Evolutionary conservation across 2,797 vertebrate species (phyloP).

Genomic region (Scarus forsteni): DNA sequence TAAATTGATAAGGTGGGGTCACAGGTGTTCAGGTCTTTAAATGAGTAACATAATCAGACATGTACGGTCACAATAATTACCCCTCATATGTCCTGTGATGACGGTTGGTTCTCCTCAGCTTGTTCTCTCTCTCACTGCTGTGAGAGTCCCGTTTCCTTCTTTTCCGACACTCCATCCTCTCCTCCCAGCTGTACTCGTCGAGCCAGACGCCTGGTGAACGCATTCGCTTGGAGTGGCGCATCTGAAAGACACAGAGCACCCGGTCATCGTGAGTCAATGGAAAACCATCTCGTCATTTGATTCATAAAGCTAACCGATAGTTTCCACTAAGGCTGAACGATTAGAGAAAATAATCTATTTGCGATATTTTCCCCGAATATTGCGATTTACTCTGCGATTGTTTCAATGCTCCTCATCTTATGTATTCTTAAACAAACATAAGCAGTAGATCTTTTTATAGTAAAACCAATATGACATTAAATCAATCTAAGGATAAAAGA

Average conservation of each 20-base stretch:
- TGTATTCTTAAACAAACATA: no score
- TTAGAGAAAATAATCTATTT: no score
- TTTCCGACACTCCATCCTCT: slow-evolving; percentile 87
- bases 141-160: slow-evolving; percentile 87
- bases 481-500: no score
- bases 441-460: no score
- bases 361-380: no score
- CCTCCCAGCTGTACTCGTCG: slow-evolving; percentile 87
- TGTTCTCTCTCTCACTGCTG: slow-evolving; percentile 93
- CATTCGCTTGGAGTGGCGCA: slow-evolving; percentile 88
- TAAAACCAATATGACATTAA: no score
- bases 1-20: no score
- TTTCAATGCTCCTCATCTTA: no score
- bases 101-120: slow-evolving; percentile 80
- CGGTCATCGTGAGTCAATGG: neutral
- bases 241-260: slow-evolving; percentile 72
- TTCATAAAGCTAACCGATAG: no score
- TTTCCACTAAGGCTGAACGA: no score
- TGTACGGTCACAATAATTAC: slow-evolving; percentile 76
- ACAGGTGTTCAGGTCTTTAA: no score
- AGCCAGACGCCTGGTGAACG: slow-evolving; percentile 87
- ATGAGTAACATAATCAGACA: neutral
- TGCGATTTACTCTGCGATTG: no score
- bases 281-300: neutral
- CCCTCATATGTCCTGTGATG: slow-evolving; percentile 84